Base-by-base conservation (phyloP, 1,140 invertebrate genomes). In the Sarcophaga peregrina region DNA sequence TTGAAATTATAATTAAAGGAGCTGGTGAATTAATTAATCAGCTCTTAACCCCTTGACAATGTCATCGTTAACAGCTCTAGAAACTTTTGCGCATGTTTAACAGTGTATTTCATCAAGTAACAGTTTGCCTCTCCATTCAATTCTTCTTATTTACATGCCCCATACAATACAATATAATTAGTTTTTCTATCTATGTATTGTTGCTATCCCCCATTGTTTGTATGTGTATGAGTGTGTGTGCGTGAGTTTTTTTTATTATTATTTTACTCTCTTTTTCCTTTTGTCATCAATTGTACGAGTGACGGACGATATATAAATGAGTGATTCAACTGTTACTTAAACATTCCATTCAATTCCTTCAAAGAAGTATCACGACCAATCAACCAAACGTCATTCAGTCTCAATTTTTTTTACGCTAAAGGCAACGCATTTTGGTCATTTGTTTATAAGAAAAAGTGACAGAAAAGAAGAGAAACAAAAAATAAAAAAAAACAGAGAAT, bases 241-340 rank as follows among this genome's bases (percentile, higher is more conserved):
- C 25, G 4, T 37, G 25, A 2, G 25, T n/a, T 58, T 58, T n/a
- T 58, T n/a, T n/a, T 58, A 15, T 15, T 58, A 58, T 58, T n/a
- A 58, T 58, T 58, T 58, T n/a, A 82, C 48, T 62, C 37, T 74
- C 68, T 80, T 82, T 15, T 62, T 78, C 52, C 62, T 54, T 72
- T 73, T 54, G 45, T 80, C 50, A 84, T 82, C 84, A 78, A 68
- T 84, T 81, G 80, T 81, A 47, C 74, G 11, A 75, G 54, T 68
- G n/a, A 10, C 52, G 78, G 73, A 62, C 82, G n/a, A 74, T 78
- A 68, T 80, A 81, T 81, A 81, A 46, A 86, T 83, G 78, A 72
- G 45, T 37, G 72, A 74, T 46, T 74, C 72, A 37, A 37, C 72
- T 74, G 20, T 46, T 74, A 74, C 25, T 74, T 46, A 17, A 46